These are phyloP conservation scores for Proteles cristata DNA, from an alignment of 2,113 vertebrate species.

Conservation along the genomic window DNA sequence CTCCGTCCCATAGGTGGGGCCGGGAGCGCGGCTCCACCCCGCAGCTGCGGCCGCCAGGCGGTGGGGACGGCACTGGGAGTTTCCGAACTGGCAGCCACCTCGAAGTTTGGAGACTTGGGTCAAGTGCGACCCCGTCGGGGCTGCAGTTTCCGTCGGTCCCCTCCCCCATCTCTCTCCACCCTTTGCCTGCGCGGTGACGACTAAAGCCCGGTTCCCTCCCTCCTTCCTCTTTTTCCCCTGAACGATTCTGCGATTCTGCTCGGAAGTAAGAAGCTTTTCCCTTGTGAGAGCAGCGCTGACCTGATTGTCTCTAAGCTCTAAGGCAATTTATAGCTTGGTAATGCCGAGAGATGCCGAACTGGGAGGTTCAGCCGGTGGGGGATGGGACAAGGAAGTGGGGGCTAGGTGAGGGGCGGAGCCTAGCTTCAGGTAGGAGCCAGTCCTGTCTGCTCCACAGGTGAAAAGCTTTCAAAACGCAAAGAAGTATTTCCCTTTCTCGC, in stretches of 20 bases:
- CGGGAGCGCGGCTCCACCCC: slow-evolving; percentile 69
- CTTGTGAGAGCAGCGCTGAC: slow-evolving; percentile 62
- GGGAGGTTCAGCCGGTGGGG: slow-evolving; percentile 16
- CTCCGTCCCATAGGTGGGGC: slow-evolving; percentile 62
- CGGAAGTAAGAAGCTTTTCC: slow-evolving; percentile 82
- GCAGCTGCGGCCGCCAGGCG: background rate
- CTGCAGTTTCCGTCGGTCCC: background rate
- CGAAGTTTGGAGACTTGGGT: slow-evolving; percentile 70
- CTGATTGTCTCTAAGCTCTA: slow-evolving; percentile 74
- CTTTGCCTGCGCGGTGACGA: background rate
- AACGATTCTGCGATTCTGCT: slow-evolving; percentile 51
- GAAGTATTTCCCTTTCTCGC: background rate
- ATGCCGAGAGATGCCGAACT: slow-evolving; percentile 30
- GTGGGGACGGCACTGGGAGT: slow-evolving; percentile 47
- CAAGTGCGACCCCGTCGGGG: background rate
- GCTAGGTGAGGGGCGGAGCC: background rate
- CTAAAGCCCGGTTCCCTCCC: background rate
- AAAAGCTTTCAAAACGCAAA: background rate
- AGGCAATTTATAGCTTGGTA: slow-evolving; percentile 79
- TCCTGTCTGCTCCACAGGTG: slow-evolving; percentile 53
- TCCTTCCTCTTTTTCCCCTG: background rate
- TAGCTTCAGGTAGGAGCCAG: no score
- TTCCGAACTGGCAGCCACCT: slow-evolving; percentile 15
- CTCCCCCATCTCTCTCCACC: background rate
- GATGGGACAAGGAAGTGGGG: background rate